Conservation (phyloP, 2,113 vertebrate genomes). For the Oryzias melastigma region DNA sequence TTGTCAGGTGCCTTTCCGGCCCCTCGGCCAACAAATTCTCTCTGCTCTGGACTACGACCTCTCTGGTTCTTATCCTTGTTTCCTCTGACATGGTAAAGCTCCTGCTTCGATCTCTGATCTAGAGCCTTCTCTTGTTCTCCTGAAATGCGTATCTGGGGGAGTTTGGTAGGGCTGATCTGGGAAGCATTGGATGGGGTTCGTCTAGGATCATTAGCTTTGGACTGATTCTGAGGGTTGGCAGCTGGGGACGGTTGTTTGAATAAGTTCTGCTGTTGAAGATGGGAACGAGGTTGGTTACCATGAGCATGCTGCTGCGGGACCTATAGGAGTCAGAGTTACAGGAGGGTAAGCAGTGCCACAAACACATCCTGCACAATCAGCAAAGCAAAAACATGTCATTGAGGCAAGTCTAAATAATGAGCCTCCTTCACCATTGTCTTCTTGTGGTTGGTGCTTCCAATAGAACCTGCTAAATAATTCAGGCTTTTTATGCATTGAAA, state of each 20-base stretch:
- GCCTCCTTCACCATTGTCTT: no score
- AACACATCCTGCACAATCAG: conserved; percentile 18
- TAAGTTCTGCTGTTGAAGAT: conserved; percentile 60
- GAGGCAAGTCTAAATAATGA: not conserved
- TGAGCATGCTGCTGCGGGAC: conserved; percentile 63
- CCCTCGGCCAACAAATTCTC: conserved; percentile 2
- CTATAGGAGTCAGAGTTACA: conserved; percentile 75
- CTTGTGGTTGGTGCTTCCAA: not conserved
- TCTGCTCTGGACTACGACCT: conserved; percentile 45
- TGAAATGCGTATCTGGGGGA: conserved; percentile 55
- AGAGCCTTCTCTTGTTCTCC: conserved; percentile 9
- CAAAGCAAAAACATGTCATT: not conserved
- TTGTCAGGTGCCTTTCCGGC: conserved; percentile 2
- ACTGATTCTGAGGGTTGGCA: conserved; percentile 26
- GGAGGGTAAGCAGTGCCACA: conserved; percentile 49
- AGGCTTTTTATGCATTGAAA: not conserved
- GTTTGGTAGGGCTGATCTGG: conserved; percentile 18
- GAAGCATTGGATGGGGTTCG: conserved; percentile 38
- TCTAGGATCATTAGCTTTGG: conserved; percentile 27
- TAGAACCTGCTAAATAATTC: conserved; percentile 31
- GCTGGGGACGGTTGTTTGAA: conserved; percentile 59
- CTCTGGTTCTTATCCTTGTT: conserved; percentile 36
- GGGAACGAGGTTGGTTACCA: conserved; percentile 68
- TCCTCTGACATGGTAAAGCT: conserved; percentile 62
- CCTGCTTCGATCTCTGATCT: conserved; percentile 46